Evolutionary conservation across 2,888 invertebrate genomes (phyloP).

Genomic region (Patella ulyssiponensis): DNA sequence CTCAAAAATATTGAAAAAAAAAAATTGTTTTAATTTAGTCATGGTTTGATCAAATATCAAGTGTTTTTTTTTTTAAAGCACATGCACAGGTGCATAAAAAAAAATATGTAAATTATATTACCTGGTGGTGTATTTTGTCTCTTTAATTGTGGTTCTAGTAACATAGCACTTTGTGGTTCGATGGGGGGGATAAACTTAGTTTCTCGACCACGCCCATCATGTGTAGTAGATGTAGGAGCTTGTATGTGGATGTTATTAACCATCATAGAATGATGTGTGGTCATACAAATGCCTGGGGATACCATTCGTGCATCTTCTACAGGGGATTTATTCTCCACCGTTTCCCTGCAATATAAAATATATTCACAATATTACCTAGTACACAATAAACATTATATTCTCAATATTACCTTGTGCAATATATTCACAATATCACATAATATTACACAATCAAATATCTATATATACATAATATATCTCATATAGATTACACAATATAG

Average conservation of each 20-base stretch:
- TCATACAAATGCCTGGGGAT: conserved; percentile 47
- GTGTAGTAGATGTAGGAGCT: conserved; percentile 58
- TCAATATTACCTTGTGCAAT: no score
- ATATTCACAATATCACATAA: no score
- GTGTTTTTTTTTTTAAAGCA: no score
- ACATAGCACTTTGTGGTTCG: conserved; percentile 20
- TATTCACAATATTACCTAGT: no score
- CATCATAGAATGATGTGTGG: conserved; percentile 37
- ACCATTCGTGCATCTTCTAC: conserved; percentile 45
- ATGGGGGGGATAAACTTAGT: conserved; percentile 30
- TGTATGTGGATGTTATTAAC: conserved; percentile 37
- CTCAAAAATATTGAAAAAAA: no score
- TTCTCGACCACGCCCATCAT: conserved; percentile 40
- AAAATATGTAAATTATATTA: conserved; percentile 1
- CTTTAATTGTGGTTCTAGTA: conserved; percentile 12
- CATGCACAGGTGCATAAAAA: background rate
- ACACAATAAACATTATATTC: no score
- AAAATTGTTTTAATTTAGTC: no score
- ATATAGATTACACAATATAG: no score
- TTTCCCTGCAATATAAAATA: conserved; percentile 20
- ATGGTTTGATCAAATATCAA: no score
- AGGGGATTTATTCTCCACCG: conserved; percentile 34
- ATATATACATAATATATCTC: no score
- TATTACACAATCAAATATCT: no score
- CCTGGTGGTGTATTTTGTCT: conserved; percentile 15